Evolutionary conservation across 2,113 vertebrate genomes (phyloP), one percentile per base, ranked within the genome.

Genomic region (Climacteris rufus): DNA sequence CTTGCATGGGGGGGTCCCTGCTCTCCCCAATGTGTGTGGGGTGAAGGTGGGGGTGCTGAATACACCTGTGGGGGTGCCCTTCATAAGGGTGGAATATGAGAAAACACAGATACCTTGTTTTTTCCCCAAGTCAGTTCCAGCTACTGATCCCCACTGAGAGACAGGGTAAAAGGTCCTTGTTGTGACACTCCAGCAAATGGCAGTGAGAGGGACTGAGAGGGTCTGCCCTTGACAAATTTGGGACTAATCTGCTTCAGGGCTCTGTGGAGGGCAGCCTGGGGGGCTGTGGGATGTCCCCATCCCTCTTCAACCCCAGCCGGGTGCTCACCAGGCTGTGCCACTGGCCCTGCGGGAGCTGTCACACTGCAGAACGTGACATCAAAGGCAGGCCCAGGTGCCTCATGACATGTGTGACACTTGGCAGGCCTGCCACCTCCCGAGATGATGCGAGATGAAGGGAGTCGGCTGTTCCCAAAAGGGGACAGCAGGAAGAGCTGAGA

Each of bases 381-480:
- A 96, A 96, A 95, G 87, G 75, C 79, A 44, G 64, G 9, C 54
- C 33, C 2, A 17, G 84, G 91, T 63, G 93, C 63, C 89, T 89
- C 81, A 40, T 0, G 40, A 96, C 11, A 27, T 22, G 54, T 4
- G 1, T 90, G 83, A 94, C 92, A 78, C 39, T 70, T 18, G 63
- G 79, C 69, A 57, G 84, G 42, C 35, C 79, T 4, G 22, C 54
- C 90, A 94, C 71, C 53, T 61, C 83, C 89, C 8, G n/a, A 7
- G 70, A 94, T 52, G 75, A 91, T 91, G 92, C 90, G 94, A 86
- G 79, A 90, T 74, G 94, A 97, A 94, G 82, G 65, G 30, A 94
- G 35, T 17, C 24, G 6, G 82, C 95, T 96, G 91, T 6, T 94
- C 50, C 54, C 30, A 8, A 17, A 2, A 0, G 0, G 80, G 77